Conservation (phyloP, 2,888 invertebrate genomes). For the Drosophila villosipedis region DNA sequence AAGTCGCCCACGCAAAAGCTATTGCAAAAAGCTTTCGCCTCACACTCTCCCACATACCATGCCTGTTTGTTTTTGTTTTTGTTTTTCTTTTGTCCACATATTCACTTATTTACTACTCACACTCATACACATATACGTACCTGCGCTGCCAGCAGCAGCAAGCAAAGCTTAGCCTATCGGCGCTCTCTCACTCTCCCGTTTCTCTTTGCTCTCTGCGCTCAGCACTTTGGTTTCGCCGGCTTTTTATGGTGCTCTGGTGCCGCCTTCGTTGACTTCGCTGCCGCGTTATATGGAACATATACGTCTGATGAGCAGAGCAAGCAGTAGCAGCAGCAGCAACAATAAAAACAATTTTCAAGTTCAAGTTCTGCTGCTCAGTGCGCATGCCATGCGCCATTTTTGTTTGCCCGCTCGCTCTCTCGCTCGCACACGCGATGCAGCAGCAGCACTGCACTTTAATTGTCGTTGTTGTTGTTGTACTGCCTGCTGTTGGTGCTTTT, state of each 20-base stretch:
- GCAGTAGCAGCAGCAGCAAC: constrained; percentile 20
- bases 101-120: constrained; percentile 42
- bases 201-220: constrained; percentile 30
- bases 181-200: constrained; percentile 24
- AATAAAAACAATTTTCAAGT: constrained; percentile 83
- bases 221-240: constrained; percentile 49
- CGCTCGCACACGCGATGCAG: constrained; percentile 29
- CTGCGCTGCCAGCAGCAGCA: constrained; percentile 36
- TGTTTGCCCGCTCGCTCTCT: constrained; percentile 47
- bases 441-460: constrained; percentile 54
- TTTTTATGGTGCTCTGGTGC: constrained; percentile 18
- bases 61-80: constrained; percentile 34
- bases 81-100: constrained; percentile 6
- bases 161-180: constrained; percentile 35
- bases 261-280: constrained; percentile 30
- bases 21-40: constrained; percentile 49
- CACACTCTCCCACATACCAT: constrained; percentile 6
- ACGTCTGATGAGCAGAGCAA: constrained; percentile 22
- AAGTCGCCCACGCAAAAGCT: constrained; percentile 79
- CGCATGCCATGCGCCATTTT: constrained; percentile 80
- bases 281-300: constrained; percentile 52
- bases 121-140: constrained; percentile 45
- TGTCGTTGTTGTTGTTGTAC: constrained; percentile 42
- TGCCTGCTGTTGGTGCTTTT: constrained; percentile 30
- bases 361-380: constrained; percentile 83